Conservation (phyloP, 1,140 invertebrate species). For the Adoxophyes honmai region DNA sequence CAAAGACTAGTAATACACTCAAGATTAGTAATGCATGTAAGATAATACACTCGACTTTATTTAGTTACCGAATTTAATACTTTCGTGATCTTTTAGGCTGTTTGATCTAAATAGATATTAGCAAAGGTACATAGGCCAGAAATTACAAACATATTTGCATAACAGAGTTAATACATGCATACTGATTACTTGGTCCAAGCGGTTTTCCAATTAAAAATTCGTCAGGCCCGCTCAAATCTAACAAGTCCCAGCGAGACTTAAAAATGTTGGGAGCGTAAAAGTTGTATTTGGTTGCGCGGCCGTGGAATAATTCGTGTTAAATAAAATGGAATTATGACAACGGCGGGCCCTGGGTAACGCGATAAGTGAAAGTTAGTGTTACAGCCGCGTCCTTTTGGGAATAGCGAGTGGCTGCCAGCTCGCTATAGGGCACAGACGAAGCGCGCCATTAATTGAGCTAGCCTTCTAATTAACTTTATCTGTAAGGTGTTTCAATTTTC, state of each 20-base stretch:
- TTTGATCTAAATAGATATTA: too few relatives aligned
- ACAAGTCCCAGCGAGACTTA: background rate
- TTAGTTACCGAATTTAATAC: too few relatives aligned
- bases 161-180: too few relatives aligned
- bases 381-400: background rate
- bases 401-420: background rate
- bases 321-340: constrained; percentile 10
- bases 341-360: constrained; percentile 8
- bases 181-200: too few relatives aligned
- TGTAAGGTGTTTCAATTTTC: background rate
- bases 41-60: too few relatives aligned
- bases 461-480: too few relatives aligned
- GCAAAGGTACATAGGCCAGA: too few relatives aligned
- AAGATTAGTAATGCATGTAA: too few relatives aligned
- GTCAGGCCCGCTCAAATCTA: background rate
- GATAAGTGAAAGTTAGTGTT: constrained; percentile 18
- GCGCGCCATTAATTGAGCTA: background rate
- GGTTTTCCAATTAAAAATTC: too few relatives aligned
- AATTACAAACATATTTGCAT: too few relatives aligned
- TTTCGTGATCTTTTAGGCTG: too few relatives aligned
- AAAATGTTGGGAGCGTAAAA: constrained; percentile 7
- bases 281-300: background rate
- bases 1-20: too few relatives aligned
- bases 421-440: background rate
- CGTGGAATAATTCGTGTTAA: constrained; percentile 7